Percentiles rank a stretch among this genome's conserved stretches.
These are phyloP conservation scores for Amazona vittata DNA, from an alignment of 2,113 vertebrate species.

Conservation along the genomic window DNA sequence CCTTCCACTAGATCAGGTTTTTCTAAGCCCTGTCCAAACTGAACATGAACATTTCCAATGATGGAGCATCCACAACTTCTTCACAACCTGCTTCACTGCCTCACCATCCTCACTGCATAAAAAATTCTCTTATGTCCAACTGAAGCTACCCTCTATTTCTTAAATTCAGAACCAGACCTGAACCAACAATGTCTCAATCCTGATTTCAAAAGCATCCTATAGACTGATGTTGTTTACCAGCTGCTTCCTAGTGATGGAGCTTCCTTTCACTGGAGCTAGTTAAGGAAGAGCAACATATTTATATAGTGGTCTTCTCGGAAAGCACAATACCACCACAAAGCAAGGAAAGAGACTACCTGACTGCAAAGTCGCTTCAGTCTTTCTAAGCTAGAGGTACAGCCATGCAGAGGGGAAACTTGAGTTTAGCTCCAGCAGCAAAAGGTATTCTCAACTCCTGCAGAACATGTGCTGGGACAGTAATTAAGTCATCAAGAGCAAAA, in stretches of 20 bases:
- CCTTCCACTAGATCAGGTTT: not conserved
- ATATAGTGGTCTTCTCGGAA: not conserved
- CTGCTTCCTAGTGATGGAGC: not conserved
- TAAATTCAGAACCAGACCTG: not conserved
- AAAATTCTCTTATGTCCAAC: not conserved
- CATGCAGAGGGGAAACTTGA: accelerated
- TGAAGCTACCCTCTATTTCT: not conserved
- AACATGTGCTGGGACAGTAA: not conserved
- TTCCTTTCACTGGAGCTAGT: not conserved
- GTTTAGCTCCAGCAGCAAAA: not conserved
- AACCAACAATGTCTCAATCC: not conserved
- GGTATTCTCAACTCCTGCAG: not conserved
- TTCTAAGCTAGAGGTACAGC: not conserved
- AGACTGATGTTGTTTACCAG: not conserved
- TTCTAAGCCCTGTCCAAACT: not conserved
- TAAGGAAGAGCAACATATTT: not conserved
- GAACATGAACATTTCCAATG: not conserved
- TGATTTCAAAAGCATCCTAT: not conserved
- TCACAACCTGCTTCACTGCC: not conserved
- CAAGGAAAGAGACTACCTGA: not conserved
- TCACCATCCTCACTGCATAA: accelerated
- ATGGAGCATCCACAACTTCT: not conserved
- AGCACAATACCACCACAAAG: not conserved
- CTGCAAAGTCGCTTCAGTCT: not conserved
- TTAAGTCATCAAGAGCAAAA: not conserved